phyloP scores from a whole-genome alignment of 2,888 invertebrate genomes.

The Apamea epomidion region DNA sequence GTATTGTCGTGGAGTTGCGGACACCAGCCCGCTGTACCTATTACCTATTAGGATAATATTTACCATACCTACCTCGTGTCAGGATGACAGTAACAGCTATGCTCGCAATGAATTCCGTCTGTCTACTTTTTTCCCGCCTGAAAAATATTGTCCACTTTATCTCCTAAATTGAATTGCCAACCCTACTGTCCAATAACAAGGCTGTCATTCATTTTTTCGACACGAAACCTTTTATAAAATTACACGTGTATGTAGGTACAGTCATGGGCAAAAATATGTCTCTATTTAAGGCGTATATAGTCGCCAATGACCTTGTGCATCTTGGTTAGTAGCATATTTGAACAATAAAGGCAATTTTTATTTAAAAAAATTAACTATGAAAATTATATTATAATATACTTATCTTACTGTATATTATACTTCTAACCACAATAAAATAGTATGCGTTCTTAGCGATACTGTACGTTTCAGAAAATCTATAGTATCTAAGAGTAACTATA shows the following conservation, averaged over 20 bases:
- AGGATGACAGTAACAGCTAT: slow-evolving; percentile 22
- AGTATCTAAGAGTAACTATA: neutral
- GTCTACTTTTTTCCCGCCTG: slow-evolving; percentile 7
- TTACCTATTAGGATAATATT: neutral
- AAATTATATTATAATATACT: neutral
- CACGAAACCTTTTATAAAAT: slow-evolving; percentile 43
- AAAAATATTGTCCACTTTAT: slow-evolving; percentile 32
- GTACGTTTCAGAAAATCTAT: neutral
- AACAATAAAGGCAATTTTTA: neutral
- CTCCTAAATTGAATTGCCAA: slow-evolving; percentile 44
- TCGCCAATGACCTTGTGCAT: neutral
- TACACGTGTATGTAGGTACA: slow-evolving; percentile 16
- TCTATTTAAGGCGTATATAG: neutral
- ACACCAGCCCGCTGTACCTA: no score
- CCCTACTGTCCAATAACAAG: slow-evolving; percentile 22
- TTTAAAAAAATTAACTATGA: neutral
- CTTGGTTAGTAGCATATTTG: neutral
- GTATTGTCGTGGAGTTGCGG: no score
- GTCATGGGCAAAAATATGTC: neutral
- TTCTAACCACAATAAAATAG: neutral
- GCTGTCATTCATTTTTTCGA: slow-evolving; percentile 47
- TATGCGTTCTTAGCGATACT: no score
- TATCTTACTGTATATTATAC: neutral
- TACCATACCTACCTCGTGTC: neutral
- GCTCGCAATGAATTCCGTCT: neutral